Conservation (phyloP, 1,140 invertebrate genomes). For the Gryllus bimaculatus region DNA sequence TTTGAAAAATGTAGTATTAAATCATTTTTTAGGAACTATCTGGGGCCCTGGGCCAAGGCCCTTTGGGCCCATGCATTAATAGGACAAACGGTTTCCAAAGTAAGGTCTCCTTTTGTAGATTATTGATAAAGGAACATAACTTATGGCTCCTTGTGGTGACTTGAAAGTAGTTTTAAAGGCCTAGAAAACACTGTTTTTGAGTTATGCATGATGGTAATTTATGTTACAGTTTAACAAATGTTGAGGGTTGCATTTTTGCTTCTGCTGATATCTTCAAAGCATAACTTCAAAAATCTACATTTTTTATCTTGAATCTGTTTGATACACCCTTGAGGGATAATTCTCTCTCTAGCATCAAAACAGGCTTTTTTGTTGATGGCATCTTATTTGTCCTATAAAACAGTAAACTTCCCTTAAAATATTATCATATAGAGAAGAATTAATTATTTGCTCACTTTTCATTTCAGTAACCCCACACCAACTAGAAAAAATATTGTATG, state of each 20-base stretch:
- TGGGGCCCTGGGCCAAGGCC: no score
- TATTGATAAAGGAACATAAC: no score
- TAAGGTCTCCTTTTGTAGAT: no score
- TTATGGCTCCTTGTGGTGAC: no score
- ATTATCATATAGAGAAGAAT: constrained; percentile 8
- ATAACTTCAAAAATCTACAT: not conserved
- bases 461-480: constrained; percentile 32
- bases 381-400: not conserved
- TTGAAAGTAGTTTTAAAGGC: no score
- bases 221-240: no score
- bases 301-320: not conserved
- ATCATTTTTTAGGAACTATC: no score
- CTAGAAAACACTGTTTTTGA: no score
- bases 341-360: not conserved
- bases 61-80: no score
- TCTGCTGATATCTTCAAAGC: not conserved
- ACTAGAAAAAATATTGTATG: constrained; percentile 27
- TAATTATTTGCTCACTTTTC: constrained; percentile 18
- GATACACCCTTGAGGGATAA: not conserved
- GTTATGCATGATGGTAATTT: no score
- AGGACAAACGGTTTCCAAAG: no score
- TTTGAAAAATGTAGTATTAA: no score
- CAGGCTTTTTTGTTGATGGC: not conserved
- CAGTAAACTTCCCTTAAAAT: constrained; percentile 1
- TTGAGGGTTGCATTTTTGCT: not conserved